These are phyloP conservation scores for Gymnocypris eckloni DNA, from an alignment of 2,797 vertebrate genomes.

Conservation along the genomic window DNA sequence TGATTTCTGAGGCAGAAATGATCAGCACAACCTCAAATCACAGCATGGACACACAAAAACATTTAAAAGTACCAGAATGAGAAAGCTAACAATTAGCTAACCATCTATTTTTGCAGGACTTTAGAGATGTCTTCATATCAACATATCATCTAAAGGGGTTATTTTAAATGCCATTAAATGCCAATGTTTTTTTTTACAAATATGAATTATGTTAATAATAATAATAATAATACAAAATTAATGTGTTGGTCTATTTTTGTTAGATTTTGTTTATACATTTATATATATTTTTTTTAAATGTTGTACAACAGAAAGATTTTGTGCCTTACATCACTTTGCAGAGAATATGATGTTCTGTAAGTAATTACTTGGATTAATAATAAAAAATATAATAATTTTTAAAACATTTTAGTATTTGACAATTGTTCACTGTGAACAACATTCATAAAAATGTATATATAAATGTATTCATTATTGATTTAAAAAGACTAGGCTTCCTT, in stretches of 20 bases:
- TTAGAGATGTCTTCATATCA: background rate
- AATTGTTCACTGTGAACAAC: background rate
- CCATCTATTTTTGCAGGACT: background rate
- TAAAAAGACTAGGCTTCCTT: background rate
- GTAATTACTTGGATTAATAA: background rate
- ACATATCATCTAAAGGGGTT: background rate
- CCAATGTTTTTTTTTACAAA: background rate
- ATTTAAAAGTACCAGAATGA: background rate
- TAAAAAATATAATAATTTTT: background rate
- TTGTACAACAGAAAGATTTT: background rate
- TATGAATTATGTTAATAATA: background rate
- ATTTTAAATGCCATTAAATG: background rate
- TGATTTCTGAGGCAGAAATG: slow-evolving; percentile 14
- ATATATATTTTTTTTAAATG: background rate
- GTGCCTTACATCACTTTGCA: background rate
- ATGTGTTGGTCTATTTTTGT: background rate
- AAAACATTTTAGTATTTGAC: background rate
- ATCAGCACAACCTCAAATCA: slow-evolving; percentile 21
- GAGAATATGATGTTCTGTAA: background rate
- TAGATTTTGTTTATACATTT: background rate
- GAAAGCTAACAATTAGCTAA: background rate
- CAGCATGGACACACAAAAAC: background rate
- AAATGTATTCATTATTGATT: slow-evolving; percentile 22
- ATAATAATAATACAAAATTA: background rate
- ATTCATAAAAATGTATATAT: background rate